These are phyloP conservation scores for Cancer borealis DNA, from an alignment of 2,888 invertebrate species.

Conservation along the genomic window DNA sequence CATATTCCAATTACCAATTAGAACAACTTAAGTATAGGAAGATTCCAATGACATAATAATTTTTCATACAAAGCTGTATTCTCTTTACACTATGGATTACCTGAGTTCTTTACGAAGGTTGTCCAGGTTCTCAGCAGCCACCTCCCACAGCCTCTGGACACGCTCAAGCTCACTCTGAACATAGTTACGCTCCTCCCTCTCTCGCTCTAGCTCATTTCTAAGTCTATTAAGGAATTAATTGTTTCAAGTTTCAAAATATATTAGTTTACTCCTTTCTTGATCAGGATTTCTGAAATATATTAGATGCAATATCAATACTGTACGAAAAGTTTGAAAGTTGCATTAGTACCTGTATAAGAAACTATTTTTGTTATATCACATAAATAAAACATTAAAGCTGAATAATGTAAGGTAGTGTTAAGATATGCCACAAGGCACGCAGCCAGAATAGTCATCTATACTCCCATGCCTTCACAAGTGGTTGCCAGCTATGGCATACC, in stretches of 20 bases:
- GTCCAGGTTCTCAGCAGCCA: slow-evolving; percentile 92
- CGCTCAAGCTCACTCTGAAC: slow-evolving; percentile 91
- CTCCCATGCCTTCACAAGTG: background rate
- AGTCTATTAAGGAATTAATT: slow-evolving; percentile 50
- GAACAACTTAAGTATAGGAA: background rate
- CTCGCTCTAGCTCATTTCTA: slow-evolving; percentile 89
- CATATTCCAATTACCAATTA: background rate
- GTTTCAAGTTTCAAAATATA: background rate
- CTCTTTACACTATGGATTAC: background rate
- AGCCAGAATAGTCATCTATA: background rate
- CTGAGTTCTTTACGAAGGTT: slow-evolving; percentile 86
- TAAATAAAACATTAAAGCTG: background rate
- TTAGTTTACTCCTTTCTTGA: background rate
- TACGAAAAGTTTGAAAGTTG: background rate
- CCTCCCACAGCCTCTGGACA: slow-evolving; percentile 97
- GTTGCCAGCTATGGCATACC: background rate
- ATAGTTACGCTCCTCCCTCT: slow-evolving; percentile 96
- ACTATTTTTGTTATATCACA: background rate
- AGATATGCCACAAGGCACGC: background rate
- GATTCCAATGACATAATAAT: background rate
- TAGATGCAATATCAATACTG: background rate
- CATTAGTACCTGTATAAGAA: background rate
- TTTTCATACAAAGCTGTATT: background rate
- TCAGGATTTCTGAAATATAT: background rate
- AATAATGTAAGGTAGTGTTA: background rate